Evolutionary conservation across 2,888 invertebrate species (phyloP).

Genomic region (Emmelina monodactyla): DNA sequence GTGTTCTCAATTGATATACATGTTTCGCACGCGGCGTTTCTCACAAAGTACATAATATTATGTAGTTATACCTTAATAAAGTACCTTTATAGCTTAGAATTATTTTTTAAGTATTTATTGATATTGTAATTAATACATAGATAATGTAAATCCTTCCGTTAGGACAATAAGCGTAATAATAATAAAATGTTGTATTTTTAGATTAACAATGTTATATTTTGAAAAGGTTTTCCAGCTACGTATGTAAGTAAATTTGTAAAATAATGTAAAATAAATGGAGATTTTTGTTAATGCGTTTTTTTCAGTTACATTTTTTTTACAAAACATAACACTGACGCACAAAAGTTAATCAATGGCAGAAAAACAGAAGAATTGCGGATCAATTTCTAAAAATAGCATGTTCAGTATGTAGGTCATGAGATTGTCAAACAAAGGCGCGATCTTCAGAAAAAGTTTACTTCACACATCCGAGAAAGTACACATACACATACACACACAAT

Average conservation of each 20-base stretch:
- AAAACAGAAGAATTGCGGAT: too few relatives aligned
- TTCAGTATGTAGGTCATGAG: slow-evolving; percentile 27
- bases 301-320: slow-evolving; percentile 14
- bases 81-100: slow-evolving; percentile 54
- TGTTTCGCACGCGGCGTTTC: slow-evolving; percentile 48
- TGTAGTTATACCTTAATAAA: slow-evolving; percentile 44
- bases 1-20: slow-evolving; percentile 2
- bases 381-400: too few relatives aligned
- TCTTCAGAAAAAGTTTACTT: slow-evolving; percentile 32
- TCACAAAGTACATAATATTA: slow-evolving; percentile 20
- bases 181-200: slow-evolving; percentile 27
- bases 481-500: too few relatives aligned
- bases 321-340: too few relatives aligned
- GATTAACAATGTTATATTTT: slow-evolving; percentile 49
- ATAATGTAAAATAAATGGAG: slow-evolving; percentile 64
- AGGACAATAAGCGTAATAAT: slow-evolving; percentile 9
- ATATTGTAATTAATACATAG: slow-evolving; percentile 47
- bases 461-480: slow-evolving; percentile 18
- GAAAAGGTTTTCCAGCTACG: slow-evolving; percentile 43
- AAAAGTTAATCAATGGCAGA: too few relatives aligned
- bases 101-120: slow-evolving; percentile 60
- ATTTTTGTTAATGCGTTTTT: slow-evolving; percentile 51
- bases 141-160: slow-evolving; percentile 35
- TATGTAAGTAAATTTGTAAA: slow-evolving; percentile 54
- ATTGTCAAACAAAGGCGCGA: slow-evolving; percentile 51